These are phyloP conservation scores for Carpatolechia fugitivella DNA, from an alignment of 2,888 invertebrate species.

Conservation along the genomic window DNA sequence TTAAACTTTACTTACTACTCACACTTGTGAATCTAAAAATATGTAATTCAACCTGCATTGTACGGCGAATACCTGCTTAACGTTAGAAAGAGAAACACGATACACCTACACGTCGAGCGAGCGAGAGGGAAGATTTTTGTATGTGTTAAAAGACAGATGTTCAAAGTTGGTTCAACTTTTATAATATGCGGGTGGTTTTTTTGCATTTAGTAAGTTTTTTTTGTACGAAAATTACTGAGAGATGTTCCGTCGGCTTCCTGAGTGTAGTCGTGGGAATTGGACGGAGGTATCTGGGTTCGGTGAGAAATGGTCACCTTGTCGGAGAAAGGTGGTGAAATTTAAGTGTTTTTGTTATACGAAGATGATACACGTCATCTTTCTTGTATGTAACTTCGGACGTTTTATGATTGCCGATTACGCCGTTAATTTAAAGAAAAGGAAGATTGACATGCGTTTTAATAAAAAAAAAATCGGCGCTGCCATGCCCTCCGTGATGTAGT, in stretches of 20 bases:
- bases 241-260: conserved; percentile 16
- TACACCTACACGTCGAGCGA: conserved; percentile 20
- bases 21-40: conserved; percentile 6
- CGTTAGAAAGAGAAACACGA: background rate
- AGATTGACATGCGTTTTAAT: too few relatives aligned
- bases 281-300: too few relatives aligned
- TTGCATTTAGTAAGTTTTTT: conserved; percentile 21
- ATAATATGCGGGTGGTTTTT: conserved; percentile 65
- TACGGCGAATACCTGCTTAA: background rate
- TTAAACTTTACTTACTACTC: background rate
- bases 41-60: conserved; percentile 1
- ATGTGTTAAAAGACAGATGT: conserved; percentile 61
- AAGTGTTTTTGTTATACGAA: background rate
- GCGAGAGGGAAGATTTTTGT: conserved; percentile 28
- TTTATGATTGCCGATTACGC: too few relatives aligned
- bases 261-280: conserved; percentile 1
- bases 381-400: too few relatives aligned
- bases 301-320: too few relatives aligned
- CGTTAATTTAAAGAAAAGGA: too few relatives aligned
- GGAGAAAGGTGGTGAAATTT: background rate
- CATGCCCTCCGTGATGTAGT: too few relatives aligned
- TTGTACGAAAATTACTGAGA: conserved; percentile 30
- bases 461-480: too few relatives aligned
- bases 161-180: conserved; percentile 49
- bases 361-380: too few relatives aligned